Base-by-base conservation (phyloP, 2,113 vertebrate genomes). In the Hippocampus comes region DNA sequence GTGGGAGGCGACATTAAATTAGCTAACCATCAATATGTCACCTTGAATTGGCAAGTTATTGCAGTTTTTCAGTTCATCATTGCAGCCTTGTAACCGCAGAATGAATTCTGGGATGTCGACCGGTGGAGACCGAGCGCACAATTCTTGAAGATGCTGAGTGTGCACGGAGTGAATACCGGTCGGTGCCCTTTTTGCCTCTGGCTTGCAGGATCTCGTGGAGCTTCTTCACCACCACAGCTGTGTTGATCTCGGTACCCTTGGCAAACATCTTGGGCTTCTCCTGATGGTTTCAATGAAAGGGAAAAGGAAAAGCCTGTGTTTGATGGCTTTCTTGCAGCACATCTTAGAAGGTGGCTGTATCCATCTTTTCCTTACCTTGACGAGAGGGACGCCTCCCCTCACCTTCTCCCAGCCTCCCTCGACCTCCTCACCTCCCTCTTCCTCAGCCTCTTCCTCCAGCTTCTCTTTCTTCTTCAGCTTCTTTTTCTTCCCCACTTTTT, bases 201-300 rank as follows among this genome's bases (percentile, higher is more conserved):
- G 95, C 95, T 86, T 96, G 95, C 9, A 97, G 92, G 78, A 96
- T 97, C 89, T 97, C 95, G 41, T 93, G 92, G 73, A 97, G 90
- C 59, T 97, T 97, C 92, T 97, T 97, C 72, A 97, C 90, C 66
- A 96, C 95, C 30, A 96, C 93, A 0, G 90, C 66, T 0, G 90
- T 92, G 70, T 95, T 97, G 82, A 97, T 97, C 89, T 97, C 95
- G 0, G 95, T 97, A 53, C 95, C 95, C 81, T 97, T 97, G 61
- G 95, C 94, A 67, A 97, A 97, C 95, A 97, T 97, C 84, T 96
- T 95, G 27, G 95, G 95, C 77, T 96, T 95, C 73, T 95, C 94
- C 93, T 94, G 51, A 56, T 18, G 2, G 4, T 70, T 34, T 1
- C 2, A 57, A 59, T 11, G 18, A 6, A 9, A 48, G 12, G 23